Conservation (phyloP, 1,140 invertebrate genomes). For the Diuraphis noxia region DNA sequence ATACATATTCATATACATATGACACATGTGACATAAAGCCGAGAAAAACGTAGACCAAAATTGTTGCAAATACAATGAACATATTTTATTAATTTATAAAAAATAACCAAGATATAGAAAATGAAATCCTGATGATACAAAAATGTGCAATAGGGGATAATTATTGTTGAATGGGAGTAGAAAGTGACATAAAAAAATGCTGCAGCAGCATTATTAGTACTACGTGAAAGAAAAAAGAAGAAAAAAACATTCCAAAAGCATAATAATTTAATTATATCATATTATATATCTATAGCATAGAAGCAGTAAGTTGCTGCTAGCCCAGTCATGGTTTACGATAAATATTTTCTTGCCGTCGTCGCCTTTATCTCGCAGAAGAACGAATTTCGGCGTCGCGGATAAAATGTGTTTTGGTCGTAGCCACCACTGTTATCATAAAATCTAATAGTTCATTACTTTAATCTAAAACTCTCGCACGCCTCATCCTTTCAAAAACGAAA, state of each 20-base stretch:
- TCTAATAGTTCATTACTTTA: conserved; percentile 40
- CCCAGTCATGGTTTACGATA: not conserved
- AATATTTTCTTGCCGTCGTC: not conserved
- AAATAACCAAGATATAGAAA: too few relatives aligned
- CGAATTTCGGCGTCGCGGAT: conserved; percentile 12
- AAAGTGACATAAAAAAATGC: not conserved
- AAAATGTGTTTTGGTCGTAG: conserved; percentile 5
- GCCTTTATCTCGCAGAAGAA: conserved; percentile 8
- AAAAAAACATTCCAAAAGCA: not conserved
- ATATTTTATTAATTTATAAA: too few relatives aligned
- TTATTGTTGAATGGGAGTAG: not conserved
- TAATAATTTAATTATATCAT: not conserved
- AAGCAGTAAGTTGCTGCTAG: not conserved
- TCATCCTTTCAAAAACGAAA: not conserved
- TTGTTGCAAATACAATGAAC: too few relatives aligned
- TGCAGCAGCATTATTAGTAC: not conserved
- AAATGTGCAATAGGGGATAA: not conserved
- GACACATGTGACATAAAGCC: not conserved
- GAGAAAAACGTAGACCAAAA: too few relatives aligned
- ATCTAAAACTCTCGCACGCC: not conserved
- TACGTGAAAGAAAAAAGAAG: not conserved
- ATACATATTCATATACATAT: too few relatives aligned
- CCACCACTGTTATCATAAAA: conserved; percentile 7
- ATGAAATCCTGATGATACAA: too few relatives aligned
- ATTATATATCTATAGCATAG: not conserved